A percentile compares a stretch with the other conserved stretches of the same genome.
These are phyloP conservation scores for Drosophila hawaiiensis DNA, from an alignment of 2,888 invertebrate genomes.

Conservation along the genomic window DNA sequence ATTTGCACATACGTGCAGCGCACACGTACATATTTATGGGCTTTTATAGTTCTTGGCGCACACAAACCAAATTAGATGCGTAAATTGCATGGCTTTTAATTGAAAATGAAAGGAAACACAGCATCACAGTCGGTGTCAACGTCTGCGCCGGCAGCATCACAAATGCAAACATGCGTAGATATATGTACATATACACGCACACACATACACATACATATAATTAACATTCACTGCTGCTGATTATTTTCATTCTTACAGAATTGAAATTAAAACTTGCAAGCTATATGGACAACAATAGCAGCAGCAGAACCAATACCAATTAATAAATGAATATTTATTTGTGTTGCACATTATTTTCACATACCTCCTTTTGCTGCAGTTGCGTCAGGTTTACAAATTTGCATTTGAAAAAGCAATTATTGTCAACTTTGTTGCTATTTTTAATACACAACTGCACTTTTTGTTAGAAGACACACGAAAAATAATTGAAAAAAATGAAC, in stretches of 20 bases:
- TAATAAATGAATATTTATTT: slow-evolving; percentile 16
- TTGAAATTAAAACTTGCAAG: slow-evolving; percentile 12
- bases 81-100: slow-evolving; percentile 47
- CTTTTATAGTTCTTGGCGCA: slow-evolving; percentile 11
- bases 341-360: slow-evolving; percentile 18
- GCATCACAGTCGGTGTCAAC: slow-evolving; percentile 4
- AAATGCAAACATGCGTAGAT: slow-evolving; percentile 6
- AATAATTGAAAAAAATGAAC: slow-evolving; percentile 18
- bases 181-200: neutral
- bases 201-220: slow-evolving; percentile 16
- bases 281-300: slow-evolving; percentile 1
- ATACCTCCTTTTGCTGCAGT: slow-evolving; percentile 40
- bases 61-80: slow-evolving; percentile 38
- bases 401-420: slow-evolving; percentile 26
- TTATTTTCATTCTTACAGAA: slow-evolving; percentile 22
- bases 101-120: slow-evolving; percentile 39
- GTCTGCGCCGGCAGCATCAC: slow-evolving; percentile 28
- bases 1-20: neutral
- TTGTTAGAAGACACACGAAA: slow-evolving; percentile 35
- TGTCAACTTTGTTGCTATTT: slow-evolving; percentile 34
- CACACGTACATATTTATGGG: neutral
- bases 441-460: slow-evolving; percentile 49
- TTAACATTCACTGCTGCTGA: slow-evolving; percentile 30
- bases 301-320: slow-evolving; percentile 11
- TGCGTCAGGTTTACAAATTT: slow-evolving; percentile 12